Evolutionary conservation across 35 echinoderm and acorn worm species (phyloP).

Genomic region (Chiridota heheva): DNA sequence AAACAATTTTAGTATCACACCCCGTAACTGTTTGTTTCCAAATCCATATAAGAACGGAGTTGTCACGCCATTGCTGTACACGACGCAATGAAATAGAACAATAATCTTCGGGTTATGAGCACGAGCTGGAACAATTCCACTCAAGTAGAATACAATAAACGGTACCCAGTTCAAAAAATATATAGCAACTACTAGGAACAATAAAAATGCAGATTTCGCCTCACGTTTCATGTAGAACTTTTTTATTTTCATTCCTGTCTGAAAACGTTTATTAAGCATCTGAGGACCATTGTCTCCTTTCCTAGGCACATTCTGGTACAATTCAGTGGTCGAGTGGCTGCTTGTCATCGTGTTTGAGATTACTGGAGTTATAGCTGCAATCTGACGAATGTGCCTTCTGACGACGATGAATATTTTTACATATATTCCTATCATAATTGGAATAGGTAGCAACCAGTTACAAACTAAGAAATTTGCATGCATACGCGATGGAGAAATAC

Average conservation of each 20-base stretch:
- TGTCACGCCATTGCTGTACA: not conserved
- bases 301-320: no score
- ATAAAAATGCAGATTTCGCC: not conserved
- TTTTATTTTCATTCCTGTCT: no score
- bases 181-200: not conserved
- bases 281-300: no score
- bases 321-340: no score
- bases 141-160: not conserved
- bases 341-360: not conserved
- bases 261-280: no score
- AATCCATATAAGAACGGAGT: not conserved
- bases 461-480: constrained; percentile 27
- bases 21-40: not conserved
- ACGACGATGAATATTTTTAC: constrained; percentile 37
- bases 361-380: not conserved
- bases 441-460: constrained; percentile 36
- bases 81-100: not conserved
- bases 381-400: constrained; percentile 39
- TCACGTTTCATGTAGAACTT: not conserved
- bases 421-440: constrained; percentile 52
- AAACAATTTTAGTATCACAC: no score
- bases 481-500: not conserved
- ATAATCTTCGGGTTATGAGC: not conserved
- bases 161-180: not conserved
- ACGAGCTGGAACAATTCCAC: not conserved